phyloP scores from a whole-genome alignment of 1,140 invertebrate genomes.

The Zophobas atratus region DNA sequence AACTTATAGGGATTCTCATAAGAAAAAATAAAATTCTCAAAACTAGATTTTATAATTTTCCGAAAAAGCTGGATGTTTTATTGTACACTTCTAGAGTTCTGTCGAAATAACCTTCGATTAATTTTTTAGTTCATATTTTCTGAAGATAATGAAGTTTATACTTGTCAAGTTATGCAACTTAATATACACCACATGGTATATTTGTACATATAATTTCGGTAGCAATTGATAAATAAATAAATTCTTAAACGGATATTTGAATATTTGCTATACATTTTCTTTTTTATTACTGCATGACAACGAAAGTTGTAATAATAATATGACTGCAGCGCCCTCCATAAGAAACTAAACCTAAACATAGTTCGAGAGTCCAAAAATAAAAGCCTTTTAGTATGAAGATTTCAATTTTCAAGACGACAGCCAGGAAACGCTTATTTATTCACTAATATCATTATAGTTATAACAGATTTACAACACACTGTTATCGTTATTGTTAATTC shows the following conservation, averaged over 20 bases:
- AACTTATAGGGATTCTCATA: too few species aligned
- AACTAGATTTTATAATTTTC: too few species aligned
- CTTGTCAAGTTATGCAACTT: background rate
- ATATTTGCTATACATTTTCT: background rate
- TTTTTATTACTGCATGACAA: background rate
- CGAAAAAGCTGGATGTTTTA: too few species aligned
- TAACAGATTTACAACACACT: too few species aligned
- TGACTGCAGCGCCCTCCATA: background rate
- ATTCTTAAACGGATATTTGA: background rate
- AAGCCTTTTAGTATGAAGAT: background rate
- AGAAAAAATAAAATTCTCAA: too few species aligned
- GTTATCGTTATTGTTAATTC: background rate
- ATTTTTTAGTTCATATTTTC: too few species aligned
- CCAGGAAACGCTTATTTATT: background rate
- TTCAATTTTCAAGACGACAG: background rate
- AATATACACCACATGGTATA: slow-evolving; percentile 10
- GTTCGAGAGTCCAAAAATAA: background rate
- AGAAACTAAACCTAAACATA: background rate
- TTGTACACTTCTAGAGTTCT: too few species aligned
- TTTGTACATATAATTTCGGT: background rate
- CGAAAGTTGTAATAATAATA: background rate
- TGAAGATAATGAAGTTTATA: background rate
- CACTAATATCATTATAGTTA: background rate
- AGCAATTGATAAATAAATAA: background rate
- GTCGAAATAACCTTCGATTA: too few species aligned